Conservation (phyloP, 2,797 vertebrate species). For the Yasuhikotakia modesta region DNA sequence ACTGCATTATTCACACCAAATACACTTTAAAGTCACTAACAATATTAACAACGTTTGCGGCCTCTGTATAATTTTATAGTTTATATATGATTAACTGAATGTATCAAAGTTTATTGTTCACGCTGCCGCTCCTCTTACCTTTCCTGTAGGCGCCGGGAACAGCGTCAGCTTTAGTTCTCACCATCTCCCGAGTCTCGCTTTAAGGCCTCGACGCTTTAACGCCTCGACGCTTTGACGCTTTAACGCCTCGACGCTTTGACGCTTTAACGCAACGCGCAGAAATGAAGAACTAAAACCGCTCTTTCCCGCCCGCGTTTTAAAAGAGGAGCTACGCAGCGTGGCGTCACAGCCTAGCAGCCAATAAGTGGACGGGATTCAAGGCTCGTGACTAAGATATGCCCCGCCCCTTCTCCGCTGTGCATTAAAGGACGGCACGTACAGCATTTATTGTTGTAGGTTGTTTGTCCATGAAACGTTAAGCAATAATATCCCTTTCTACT, state of each 20-base stretch:
- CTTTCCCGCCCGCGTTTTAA: constrained; percentile 57
- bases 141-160: constrained; percentile 78
- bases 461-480: too few species aligned
- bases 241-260: too few species aligned
- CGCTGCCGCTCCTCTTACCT: constrained; percentile 63
- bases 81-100: too few species aligned
- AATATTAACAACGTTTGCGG: too few species aligned
- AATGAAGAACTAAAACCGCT: too few species aligned
- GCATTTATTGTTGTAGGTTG: too few species aligned
- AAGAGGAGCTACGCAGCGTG: neutral
- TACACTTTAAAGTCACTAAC: neutral
- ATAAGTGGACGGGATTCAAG: neutral
- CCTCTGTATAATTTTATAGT: too few species aligned
- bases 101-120: too few species aligned
- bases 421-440: neutral
- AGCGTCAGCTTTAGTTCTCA: constrained; percentile 80
- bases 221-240: too few species aligned
- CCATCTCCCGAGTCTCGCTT: constrained; percentile 62
- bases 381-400: neutral
- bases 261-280: neutral
- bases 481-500: too few species aligned
- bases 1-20: neutral
- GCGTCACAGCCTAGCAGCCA: neutral
- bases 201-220: too few species aligned
- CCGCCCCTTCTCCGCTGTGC: neutral